phyloP scores from a whole-genome alignment of 1,140 invertebrate species.

The Drosophila lini region DNA sequence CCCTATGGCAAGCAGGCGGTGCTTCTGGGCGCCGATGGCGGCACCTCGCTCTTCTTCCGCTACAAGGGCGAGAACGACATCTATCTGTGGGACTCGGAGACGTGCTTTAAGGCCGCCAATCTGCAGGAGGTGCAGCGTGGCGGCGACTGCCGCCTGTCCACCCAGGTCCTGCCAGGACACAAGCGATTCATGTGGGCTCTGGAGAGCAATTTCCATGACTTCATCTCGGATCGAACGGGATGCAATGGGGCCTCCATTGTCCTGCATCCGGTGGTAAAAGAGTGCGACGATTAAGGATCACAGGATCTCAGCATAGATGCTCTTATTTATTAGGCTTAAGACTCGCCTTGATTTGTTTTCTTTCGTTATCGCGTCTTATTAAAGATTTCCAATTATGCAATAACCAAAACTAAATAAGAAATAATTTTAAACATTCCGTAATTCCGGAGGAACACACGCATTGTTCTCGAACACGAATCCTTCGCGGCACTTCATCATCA shows the following conservation, averaged over 20 bases:
- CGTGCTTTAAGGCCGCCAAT: slow-evolving; percentile 85
- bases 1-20: slow-evolving; percentile 85
- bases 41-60: slow-evolving; percentile 86
- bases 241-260: slow-evolving; percentile 86
- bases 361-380: slow-evolving; percentile 45
- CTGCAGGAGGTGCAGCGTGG: slow-evolving; percentile 86
- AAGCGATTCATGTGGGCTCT: slow-evolving; percentile 87
- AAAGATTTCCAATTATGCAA: slow-evolving; percentile 17
- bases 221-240: slow-evolving; percentile 86
- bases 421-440: too few relatives aligned
- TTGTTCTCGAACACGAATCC: slow-evolving; percentile 59
- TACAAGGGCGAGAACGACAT: slow-evolving; percentile 87
- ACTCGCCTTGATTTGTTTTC: slow-evolving; percentile 15
- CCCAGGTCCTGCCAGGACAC: slow-evolving; percentile 86
- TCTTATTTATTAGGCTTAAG: slow-evolving; percentile 47
- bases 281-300: slow-evolving; percentile 70
- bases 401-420: not conserved
- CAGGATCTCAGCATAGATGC: not conserved
- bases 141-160: slow-evolving; percentile 86
- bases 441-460: slow-evolving; percentile 42
- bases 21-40: slow-evolving; percentile 87
- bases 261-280: slow-evolving; percentile 85
- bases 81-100: slow-evolving; percentile 87
- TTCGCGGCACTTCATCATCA: slow-evolving; percentile 64
- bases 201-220: slow-evolving; percentile 88